Conservation (phyloP, 2,888 invertebrate genomes). For the Habroteleia sp. region DNA sequence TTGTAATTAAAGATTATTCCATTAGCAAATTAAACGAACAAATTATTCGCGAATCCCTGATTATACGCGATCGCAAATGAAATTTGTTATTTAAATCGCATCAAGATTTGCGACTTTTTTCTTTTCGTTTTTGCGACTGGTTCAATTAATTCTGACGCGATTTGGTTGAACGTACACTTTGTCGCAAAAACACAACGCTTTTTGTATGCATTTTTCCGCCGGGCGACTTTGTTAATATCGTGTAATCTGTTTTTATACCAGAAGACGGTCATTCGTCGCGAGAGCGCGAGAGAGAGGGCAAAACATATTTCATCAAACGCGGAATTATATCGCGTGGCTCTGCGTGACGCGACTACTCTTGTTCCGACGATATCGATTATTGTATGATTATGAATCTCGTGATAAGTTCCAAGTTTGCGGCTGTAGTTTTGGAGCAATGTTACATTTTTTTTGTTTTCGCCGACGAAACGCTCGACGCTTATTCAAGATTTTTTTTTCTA, state of each 20-base stretch:
- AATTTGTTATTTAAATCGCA: conserved; percentile 26
- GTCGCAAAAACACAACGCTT: conserved; percentile 4
- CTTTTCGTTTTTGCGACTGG: background rate
- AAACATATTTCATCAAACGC: conserved; percentile 25
- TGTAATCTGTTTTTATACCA: conserved; percentile 32
- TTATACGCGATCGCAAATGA: conserved; percentile 22
- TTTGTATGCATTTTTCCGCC: conserved; percentile 19
- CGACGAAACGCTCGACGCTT: too few species aligned
- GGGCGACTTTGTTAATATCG: conserved; percentile 28
- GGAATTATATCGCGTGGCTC: conserved; percentile 31
- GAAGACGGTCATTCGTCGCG: conserved; percentile 13
- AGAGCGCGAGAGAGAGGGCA: background rate
- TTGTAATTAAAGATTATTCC: conserved; percentile 29
- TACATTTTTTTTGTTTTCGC: too few species aligned
- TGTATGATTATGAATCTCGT: conserved; percentile 24
- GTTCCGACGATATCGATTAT: conserved; percentile 30
- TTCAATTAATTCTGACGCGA: conserved; percentile 15
- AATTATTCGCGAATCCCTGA: conserved; percentile 11
- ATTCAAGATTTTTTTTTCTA: too few species aligned
- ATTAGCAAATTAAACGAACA: conserved; percentile 27
- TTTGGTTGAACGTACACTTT: conserved; percentile 8
- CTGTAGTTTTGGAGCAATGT: too few species aligned
- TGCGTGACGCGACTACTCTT: conserved; percentile 30
- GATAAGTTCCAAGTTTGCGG: background rate
- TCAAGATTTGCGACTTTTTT: conserved; percentile 1